phyloP scores from a whole-genome alignment of 2,113 vertebrate genomes.

The Alaudala cheleensis region DNA sequence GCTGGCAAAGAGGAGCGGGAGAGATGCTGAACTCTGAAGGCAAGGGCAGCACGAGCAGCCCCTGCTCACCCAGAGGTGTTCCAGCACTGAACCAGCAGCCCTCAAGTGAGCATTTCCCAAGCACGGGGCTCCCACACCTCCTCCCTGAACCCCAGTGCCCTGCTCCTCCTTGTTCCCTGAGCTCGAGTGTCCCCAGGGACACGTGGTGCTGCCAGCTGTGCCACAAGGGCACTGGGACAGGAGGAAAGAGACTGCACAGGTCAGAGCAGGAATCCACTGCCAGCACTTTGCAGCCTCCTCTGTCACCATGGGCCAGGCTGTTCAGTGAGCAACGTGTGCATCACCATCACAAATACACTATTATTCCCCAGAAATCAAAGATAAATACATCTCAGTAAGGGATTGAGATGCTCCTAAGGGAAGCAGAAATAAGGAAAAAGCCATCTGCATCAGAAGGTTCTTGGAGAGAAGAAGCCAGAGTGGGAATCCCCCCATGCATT shows the following conservation, averaged over 20 bases:
- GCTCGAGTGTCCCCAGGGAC: background rate
- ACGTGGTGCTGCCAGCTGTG: background rate
- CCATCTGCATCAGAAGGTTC: background rate
- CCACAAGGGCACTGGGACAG: background rate
- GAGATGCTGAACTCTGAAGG: background rate
- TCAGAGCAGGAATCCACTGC: background rate
- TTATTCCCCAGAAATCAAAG: background rate
- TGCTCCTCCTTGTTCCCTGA: background rate
- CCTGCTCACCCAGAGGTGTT: background rate
- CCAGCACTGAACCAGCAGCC: background rate
- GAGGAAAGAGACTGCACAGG: background rate
- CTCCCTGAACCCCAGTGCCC: background rate
- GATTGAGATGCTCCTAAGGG: background rate
- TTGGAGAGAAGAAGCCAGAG: background rate
- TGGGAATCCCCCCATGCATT: background rate
- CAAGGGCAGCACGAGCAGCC: background rate
- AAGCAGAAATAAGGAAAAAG: background rate
- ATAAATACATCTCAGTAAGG: background rate
- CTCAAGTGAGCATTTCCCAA: rapidly evolving
- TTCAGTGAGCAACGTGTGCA: rapidly evolving
- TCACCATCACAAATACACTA: rapidly evolving
- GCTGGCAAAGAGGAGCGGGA: background rate
- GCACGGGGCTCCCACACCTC: background rate
- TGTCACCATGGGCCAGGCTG: rapidly evolving
- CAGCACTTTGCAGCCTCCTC: background rate